Evolutionary conservation across 2,797 vertebrate species (phyloP).

Genomic region (Hapalemur alaotrensis): DNA sequence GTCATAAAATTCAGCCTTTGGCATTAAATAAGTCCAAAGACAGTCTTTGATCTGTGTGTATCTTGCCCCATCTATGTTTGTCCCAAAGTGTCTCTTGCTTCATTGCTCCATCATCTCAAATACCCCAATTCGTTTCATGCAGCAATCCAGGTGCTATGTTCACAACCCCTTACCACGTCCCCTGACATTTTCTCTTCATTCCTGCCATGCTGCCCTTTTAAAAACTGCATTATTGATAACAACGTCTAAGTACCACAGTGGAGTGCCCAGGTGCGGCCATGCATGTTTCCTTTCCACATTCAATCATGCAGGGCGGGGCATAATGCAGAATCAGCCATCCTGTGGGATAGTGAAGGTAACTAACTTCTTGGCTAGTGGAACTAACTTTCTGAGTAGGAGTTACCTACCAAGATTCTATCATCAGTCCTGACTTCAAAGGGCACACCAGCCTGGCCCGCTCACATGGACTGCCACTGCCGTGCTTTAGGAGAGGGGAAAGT

Average conservation of each 20-base stretch:
- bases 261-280: too few relatives aligned
- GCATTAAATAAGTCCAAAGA: background rate
- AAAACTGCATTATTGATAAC: background rate
- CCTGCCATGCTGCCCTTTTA: background rate
- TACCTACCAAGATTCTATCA: background rate
- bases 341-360: background rate
- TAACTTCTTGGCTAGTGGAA: background rate
- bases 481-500: background rate
- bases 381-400: background rate
- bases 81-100: background rate
- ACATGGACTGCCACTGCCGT: background rate
- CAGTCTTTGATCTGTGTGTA: background rate
- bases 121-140: background rate
- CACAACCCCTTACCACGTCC: background rate
- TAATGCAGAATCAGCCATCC: background rate
- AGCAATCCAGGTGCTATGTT: too few relatives aligned
- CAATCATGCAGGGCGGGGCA: background rate
- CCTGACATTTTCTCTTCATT: background rate
- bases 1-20: background rate
- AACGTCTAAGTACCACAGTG: background rate
- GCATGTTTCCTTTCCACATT: background rate
- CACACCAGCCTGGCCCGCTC: background rate
- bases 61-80: background rate
- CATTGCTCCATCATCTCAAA: background rate
- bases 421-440: background rate